Evolutionary conservation across 2,113 vertebrate species (phyloP).

Genomic region (Saguinus midas): DNA sequence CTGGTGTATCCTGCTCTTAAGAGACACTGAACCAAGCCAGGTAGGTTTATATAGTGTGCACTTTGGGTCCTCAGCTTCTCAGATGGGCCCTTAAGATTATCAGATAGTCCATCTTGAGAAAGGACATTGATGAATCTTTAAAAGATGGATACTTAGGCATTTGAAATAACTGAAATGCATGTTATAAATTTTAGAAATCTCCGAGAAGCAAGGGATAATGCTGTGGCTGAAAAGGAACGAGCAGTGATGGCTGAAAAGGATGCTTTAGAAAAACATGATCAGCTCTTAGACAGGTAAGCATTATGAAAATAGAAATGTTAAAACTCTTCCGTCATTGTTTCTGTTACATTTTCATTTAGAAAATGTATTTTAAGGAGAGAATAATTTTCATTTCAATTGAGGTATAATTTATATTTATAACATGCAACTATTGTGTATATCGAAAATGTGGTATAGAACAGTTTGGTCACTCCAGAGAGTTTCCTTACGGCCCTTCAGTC

Average conservation of each 20-base stretch:
- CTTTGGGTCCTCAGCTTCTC: neutral
- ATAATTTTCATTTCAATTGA: conserved; percentile 27
- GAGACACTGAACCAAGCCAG: neutral
- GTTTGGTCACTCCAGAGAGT: neutral
- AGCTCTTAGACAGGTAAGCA: conserved; percentile 95
- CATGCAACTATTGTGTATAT: neutral
- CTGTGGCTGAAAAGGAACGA: conserved; percentile 93
- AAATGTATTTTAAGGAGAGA: neutral
- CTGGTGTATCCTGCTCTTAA: neutral
- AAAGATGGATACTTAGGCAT: neutral
- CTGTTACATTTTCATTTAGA: neutral
- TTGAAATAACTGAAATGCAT: conserved; percentile 29
- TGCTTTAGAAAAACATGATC: conserved; percentile 90
- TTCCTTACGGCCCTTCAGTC: neutral
- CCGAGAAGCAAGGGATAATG: conserved; percentile 94
- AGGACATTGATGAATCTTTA: neutral
- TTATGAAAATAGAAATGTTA: conserved; percentile 15
- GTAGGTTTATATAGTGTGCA: neutral
- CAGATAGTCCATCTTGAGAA: neutral
- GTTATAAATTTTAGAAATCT: conserved; percentile 86
- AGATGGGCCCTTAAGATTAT: neutral
- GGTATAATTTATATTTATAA: neutral
- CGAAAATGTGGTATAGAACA: neutral
- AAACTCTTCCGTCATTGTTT: neutral
- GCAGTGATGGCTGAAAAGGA: conserved; percentile 90